phyloP scores from a whole-genome alignment of 2,888 invertebrate genomes.

The Drosophila demipolita region DNA sequence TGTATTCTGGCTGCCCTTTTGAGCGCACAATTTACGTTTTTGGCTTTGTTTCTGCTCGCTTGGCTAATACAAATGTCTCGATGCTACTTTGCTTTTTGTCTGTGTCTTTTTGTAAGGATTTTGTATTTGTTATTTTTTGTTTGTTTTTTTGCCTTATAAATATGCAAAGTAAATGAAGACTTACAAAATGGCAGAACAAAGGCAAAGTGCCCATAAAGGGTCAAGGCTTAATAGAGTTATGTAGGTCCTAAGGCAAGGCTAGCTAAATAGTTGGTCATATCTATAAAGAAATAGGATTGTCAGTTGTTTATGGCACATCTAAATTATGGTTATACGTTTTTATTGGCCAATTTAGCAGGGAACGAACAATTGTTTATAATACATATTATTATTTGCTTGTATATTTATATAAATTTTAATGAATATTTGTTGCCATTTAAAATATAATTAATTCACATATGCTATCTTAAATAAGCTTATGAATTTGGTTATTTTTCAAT shows the following conservation, averaged over 20 bases:
- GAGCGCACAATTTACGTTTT: slow-evolving; percentile 30
- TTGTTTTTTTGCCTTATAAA: slow-evolving; percentile 52
- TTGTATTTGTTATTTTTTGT: slow-evolving; percentile 3
- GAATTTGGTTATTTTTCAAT: slow-evolving; percentile 37
- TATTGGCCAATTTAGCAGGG: neutral
- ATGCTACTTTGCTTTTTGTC: slow-evolving; percentile 24
- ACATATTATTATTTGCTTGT: neutral
- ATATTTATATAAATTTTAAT: neutral
- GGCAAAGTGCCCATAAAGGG: slow-evolving; percentile 30
- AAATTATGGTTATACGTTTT: neutral
- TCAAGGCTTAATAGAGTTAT: slow-evolving; percentile 46
- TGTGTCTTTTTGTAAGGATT: slow-evolving; percentile 15
- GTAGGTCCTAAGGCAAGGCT: slow-evolving; percentile 26
- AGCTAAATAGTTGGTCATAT: slow-evolving; percentile 7
- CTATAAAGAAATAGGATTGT: slow-evolving; percentile 5
- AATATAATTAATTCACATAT: neutral
- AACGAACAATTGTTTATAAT: neutral
- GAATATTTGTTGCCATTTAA: neutral
- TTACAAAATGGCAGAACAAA: slow-evolving; percentile 48
- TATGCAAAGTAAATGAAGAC: slow-evolving; percentile 60
- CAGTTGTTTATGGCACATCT: neutral
- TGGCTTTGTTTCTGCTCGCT: slow-evolving; percentile 50
- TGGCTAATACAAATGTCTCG: slow-evolving; percentile 59
- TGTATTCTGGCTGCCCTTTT: slow-evolving; percentile 62
- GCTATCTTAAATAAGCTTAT: neutral